These are phyloP conservation scores for Rhadinocentrus ornatus DNA, from an alignment of 2,797 vertebrate species.

Conservation along the genomic window DNA sequence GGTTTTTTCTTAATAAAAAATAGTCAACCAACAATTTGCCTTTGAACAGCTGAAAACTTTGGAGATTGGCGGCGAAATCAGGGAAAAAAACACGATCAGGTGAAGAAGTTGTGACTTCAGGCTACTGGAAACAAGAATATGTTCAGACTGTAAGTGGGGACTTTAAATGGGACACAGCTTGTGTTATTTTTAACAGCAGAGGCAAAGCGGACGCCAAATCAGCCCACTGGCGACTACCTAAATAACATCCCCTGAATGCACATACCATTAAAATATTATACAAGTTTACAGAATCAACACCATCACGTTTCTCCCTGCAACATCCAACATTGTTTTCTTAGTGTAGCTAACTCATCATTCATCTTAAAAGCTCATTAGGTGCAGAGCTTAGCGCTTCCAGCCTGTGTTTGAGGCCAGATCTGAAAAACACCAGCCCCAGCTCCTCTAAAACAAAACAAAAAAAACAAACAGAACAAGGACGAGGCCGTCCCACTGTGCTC, in stretches of 20 bases:
- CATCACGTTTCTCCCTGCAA: conserved; percentile 23
- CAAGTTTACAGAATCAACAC: conserved; percentile 74
- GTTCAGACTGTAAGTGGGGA: conserved; percentile 8
- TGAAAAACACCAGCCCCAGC: conserved; percentile 28
- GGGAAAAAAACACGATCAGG: not conserved
- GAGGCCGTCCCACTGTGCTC: conserved; percentile 4
- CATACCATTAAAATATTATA: conserved; percentile 78
- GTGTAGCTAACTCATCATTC: conserved; percentile 35
- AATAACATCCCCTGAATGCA: conserved; percentile 61
- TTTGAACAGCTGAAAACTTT: not conserved
- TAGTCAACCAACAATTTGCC: not conserved
- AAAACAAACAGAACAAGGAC: conserved; percentile 17
- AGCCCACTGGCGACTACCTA: conserved; percentile 39
- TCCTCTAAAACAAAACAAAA: conserved; percentile 21
- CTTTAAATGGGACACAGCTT: conserved; percentile 14
- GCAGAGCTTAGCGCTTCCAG: conserved; percentile 11
- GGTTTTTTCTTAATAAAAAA: conserved; percentile 20
- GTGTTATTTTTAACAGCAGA: conserved; percentile 26
- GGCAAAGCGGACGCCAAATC: conserved; percentile 39
- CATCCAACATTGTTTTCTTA: conserved; percentile 32
- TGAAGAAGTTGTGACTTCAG: conserved; percentile 7
- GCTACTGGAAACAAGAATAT: conserved; percentile 11
- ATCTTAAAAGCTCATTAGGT: conserved; percentile 28
- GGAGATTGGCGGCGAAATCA: not conserved
- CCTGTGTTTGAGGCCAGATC: conserved; percentile 36